Percentiles rank a stretch among this genome's conserved stretches.
Evolutionary conservation across 1,140 invertebrate species (phyloP).

Genomic region (Gonioctena quinquepunctata): DNA sequence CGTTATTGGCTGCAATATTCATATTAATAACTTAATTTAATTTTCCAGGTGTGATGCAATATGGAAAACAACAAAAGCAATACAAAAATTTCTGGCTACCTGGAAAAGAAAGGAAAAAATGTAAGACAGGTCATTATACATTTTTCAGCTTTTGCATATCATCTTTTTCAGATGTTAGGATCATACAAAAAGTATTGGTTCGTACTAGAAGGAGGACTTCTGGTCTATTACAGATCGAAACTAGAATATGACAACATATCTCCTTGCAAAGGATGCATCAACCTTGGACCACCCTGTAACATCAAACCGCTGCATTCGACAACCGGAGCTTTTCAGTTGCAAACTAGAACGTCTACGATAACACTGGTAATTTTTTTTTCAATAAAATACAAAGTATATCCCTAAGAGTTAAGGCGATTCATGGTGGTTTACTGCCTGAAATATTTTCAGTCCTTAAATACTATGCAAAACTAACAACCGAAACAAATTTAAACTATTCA

Average conservation of each 20-base stretch:
- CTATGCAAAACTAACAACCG: too few species aligned
- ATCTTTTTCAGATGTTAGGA: constrained; percentile 53
- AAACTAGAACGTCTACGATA: constrained; percentile 57
- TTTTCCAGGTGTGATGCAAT: too few species aligned
- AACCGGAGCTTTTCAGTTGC: constrained; percentile 52
- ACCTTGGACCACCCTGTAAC: constrained; percentile 56
- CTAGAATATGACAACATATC: constrained; percentile 59
- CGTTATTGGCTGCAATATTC: too few species aligned
- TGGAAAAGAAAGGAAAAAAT: constrained; percentile 58
- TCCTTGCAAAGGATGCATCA: constrained; percentile 60
- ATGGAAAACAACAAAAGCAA: constrained; percentile 3
- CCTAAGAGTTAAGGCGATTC: too few species aligned
- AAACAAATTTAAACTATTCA: too few species aligned
- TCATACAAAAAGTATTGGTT: constrained; percentile 62
- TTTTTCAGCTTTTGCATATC: constrained; percentile 5
- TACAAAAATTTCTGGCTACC: constrained; percentile 56
- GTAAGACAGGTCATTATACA: constrained; percentile 44
- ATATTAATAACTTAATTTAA: too few species aligned
- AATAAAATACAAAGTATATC: too few species aligned
- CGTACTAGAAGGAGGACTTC: constrained; percentile 60
- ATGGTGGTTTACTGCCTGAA: too few species aligned
- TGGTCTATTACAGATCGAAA: constrained; percentile 60
- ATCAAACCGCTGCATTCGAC: constrained; percentile 50
- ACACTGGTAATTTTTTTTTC: constrained; percentile 58
- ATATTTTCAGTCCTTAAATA: too few species aligned